Base-by-base conservation (phyloP, 1,140 invertebrate genomes). In the Ostrea denselamellosa region DNA sequence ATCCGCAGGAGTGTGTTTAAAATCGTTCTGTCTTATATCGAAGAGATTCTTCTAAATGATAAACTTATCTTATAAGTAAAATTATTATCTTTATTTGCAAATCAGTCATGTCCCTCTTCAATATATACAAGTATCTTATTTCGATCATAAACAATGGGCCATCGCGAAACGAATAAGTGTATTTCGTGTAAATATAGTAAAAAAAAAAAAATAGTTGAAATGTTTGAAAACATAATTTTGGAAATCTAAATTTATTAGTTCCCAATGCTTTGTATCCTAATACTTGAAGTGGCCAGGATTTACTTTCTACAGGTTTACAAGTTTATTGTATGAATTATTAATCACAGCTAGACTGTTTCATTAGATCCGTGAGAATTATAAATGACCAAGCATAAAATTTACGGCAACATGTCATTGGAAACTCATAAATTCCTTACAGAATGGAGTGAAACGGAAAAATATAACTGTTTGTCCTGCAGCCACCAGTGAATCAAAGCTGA, bases 341-440 rank as follows among this genome's bases (percentile, higher is more conserved):
- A 77, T 77, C 68, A 25, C 28, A 77, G 25, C 28, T 77, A 77
- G 68, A 77, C 22, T 8, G 68, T 34, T 34, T 77, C 68, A 77
- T 25, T 25, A 77, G 68, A 77, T 77, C 68, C 68, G 68, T 77
- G 14, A 77, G 68, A 77, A 77, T 77, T 77, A 77, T 77, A 77
- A 77, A 77, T 77, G 68, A 77, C 68, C 68, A 28, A 77, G 25
- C 68, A 77, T 77, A 77, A 77, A 77, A 25, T 28, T 77, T 14
- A 77, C 68, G 68, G 14, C 25, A 34, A 34, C 14, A 14, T 77
- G 68, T 2, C 68, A 77, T 77, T 77, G 68, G 68, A 34, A 28
- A 77, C 22, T 77, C 68, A 25, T 77, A 77, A 77, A 77, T 77
- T 25, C 28, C 68, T 25, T 25, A 77, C 28, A 77, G 68, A 77